These are phyloP conservation scores for Cotesia vestalis DNA, from an alignment of 1,140 invertebrate species.

Conservation along the genomic window DNA sequence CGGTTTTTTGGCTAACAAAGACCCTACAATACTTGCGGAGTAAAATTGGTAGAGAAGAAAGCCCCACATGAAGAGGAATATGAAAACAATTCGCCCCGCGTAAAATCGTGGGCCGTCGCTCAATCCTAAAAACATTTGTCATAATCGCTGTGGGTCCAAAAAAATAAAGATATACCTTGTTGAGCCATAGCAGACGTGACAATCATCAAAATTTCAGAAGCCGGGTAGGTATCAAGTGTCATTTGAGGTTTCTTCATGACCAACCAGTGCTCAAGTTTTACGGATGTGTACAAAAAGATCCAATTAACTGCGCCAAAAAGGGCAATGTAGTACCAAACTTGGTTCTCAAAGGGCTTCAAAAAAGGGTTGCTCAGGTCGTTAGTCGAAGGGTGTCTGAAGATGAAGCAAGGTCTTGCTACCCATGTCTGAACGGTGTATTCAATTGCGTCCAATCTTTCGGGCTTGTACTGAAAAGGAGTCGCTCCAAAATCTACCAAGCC, in stretches of 20 bases:
- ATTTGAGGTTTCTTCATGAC: slow-evolving; percentile 16
- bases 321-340: slow-evolving; percentile 48
- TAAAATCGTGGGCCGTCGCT: slow-evolving; percentile 63
- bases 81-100: slow-evolving; percentile 69
- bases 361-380: slow-evolving; percentile 68
- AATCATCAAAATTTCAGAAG: slow-evolving; percentile 54
- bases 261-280: slow-evolving; percentile 40
- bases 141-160: not conserved
- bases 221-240: slow-evolving; percentile 40
- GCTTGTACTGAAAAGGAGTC: slow-evolving; percentile 69
- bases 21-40: slow-evolving; percentile 77
- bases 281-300: slow-evolving; percentile 40
- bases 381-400: slow-evolving; percentile 73
- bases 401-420: slow-evolving; percentile 69
- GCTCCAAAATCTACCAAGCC: slow-evolving; percentile 72
- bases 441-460: slow-evolving; percentile 68
- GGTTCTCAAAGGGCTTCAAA: slow-evolving; percentile 48
- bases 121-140: slow-evolving; percentile 56
- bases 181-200: slow-evolving; percentile 63
- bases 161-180: slow-evolving; percentile 61
- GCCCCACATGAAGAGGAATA: slow-evolving; percentile 72
- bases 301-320: slow-evolving; percentile 44
- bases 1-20: slow-evolving; percentile 72
- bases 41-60: slow-evolving; percentile 76
- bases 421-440: slow-evolving; percentile 72